Conservation (phyloP, 2,888 invertebrate genomes). For the Psococerastis gibbosa region DNA sequence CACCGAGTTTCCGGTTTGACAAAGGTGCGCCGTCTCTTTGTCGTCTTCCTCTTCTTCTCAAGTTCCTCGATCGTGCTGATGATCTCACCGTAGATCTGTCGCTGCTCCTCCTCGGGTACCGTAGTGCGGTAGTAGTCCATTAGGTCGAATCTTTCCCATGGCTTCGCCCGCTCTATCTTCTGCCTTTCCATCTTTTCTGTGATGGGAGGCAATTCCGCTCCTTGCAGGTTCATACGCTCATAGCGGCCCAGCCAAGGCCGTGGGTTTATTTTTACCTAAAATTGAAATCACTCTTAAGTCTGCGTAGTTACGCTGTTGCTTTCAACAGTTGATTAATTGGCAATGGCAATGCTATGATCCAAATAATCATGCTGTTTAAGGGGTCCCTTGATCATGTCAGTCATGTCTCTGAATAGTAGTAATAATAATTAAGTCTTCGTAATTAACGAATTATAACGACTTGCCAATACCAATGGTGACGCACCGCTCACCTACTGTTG, state of each 20-base stretch:
- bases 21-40: slow-evolving; percentile 21
- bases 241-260: slow-evolving; percentile 84
- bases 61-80: slow-evolving; percentile 11
- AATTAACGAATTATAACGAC: too few relatives aligned
- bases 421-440: too few relatives aligned
- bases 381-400: too few relatives aligned
- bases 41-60: slow-evolving; percentile 19
- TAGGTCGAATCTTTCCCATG: slow-evolving; percentile 81
- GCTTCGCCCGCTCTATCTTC: slow-evolving; percentile 31
- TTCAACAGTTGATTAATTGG: too few relatives aligned
- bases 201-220: slow-evolving; percentile 39
- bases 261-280: slow-evolving; percentile 48
- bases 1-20: slow-evolving; percentile 21
- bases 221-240: slow-evolving; percentile 60
- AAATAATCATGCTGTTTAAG: too few relatives aligned
- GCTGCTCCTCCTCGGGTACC: slow-evolving; percentile 76
- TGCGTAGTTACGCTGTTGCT: too few relatives aligned
- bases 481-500: too few relatives aligned
- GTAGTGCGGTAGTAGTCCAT: slow-evolving; percentile 80
- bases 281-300: slow-evolving; percentile 12
- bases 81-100: slow-evolving; percentile 68
- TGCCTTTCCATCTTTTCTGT: slow-evolving; percentile 32
- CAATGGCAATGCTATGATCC: too few relatives aligned
- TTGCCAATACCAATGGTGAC: too few relatives aligned
- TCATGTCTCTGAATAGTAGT: too few relatives aligned